Percentiles rank a stretch among this genome's conserved stretches.
Evolutionary conservation across 2,888 invertebrate species (phyloP).

Genomic region (Meloe dianella): DNA sequence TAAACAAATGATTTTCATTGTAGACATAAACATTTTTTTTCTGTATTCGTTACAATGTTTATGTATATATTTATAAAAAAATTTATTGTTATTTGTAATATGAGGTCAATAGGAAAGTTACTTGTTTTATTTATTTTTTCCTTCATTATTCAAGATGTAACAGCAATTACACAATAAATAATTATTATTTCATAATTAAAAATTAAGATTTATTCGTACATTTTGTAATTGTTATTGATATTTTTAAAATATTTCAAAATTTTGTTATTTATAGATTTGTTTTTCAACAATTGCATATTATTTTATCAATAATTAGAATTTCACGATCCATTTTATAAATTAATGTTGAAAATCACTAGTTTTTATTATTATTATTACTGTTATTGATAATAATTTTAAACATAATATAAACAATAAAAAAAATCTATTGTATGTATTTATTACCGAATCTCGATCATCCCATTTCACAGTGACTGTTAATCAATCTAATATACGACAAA

Average conservation of each 20-base stretch:
- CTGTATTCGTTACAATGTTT: neutral
- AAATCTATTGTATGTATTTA: neutral
- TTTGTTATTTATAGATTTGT: neutral
- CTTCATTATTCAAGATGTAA: neutral
- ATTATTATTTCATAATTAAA: neutral
- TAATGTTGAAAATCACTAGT: neutral
- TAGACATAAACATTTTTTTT: too few relatives aligned
- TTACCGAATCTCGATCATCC: constrained; percentile 3
- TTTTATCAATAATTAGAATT: neutral
- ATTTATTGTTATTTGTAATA: neutral
- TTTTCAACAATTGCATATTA: neutral
- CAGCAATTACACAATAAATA: neutral
- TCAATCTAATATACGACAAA: neutral
- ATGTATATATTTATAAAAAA: neutral
- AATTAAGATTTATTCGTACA: neutral
- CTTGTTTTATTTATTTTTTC: neutral
- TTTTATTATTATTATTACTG: neutral
- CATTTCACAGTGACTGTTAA: neutral
- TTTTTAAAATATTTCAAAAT: neutral
- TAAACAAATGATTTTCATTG: neutral
- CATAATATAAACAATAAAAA: neutral
- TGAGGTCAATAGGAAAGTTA: constrained; percentile 9
- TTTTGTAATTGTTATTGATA: neutral
- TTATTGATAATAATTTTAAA: neutral
- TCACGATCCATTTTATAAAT: neutral